Evolutionary conservation across 2,888 invertebrate genomes (phyloP), one percentile per base, ranked within the genome.

Genomic region (Andrena fulva): DNA sequence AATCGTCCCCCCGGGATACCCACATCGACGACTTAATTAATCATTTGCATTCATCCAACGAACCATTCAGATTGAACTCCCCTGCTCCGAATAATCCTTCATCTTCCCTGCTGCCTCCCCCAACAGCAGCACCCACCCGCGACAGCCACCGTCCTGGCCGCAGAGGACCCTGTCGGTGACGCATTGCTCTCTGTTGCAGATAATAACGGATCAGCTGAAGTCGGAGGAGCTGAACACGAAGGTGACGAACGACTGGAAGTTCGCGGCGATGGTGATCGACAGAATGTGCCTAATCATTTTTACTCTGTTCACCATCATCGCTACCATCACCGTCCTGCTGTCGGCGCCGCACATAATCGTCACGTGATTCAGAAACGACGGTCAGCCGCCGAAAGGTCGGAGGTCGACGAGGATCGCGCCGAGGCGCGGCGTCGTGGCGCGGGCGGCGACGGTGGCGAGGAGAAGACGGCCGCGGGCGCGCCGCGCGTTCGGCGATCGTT

Each of bases 261-360:
- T 99, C 96, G 99, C 99, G 95, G 99, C 99, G 95, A 99, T 99
- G 98, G 99, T 99, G 95, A 98, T 99, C 96, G 99, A 99, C 97
- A 97, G 99, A 96, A 97, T 99, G 96, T 99, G 99, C 97, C 98
- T 99, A 97, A 98, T 99, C 96, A 97, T 99, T 96, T 99, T 99
- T 97, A 98, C 98, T 95, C 96, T 98, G 96, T 98, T 98, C 97
- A 98, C 98, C 95, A 98, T 98, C 96, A 97, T 98, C 95, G 98
- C 98, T 95, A 98, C 98, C 95, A 97, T 98, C 96, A 98, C 98
- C 96, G 98, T 98, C 96, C 97, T 99, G 95, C 97, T 98, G 95
- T 98, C 98, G 95, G 98, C 98, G 95, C 98, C 98, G 93, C 98
- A 98, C 96, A 98, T 98, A 95, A 97, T 98, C 96, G 97, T 98